Evolutionary conservation across 2,797 vertebrate genomes (phyloP), one percentile per base, ranked within the genome.

Genomic region (Sebastes steindachneri): DNA sequence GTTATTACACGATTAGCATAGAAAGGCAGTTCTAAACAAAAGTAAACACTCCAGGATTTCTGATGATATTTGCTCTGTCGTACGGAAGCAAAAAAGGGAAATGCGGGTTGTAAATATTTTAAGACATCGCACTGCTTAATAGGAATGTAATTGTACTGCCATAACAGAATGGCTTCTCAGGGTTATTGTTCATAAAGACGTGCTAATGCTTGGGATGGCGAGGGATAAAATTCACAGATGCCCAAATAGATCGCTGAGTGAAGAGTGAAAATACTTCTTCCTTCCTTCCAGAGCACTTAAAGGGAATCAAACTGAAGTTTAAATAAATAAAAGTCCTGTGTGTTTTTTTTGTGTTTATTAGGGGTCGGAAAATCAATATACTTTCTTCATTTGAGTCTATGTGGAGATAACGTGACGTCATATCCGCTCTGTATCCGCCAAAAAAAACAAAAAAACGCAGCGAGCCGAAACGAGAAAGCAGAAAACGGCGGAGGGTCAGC

Each of bases 1-100:
- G 17, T 86, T 85, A 82, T 89, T 78, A 77, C 83, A 74, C 67
- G 66, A 91, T 87, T 73, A 89, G 73, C 74, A 85, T 68, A 84
- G 68, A 89, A 84, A 85, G 63, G 41, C 67, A 72, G 75, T 73
- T 68, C 15, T 67, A 68, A 83, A 85, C 60, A 64, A 82, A 84
- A 82, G 72, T 67, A 85, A 88, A 86, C 67, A 79, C 54, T 29
- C 12, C 10, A 23, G 68, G 86, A 87, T 86, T 73, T 77, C 68
- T 60, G 53, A 37, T 67, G 54, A 86, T 78, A 82, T 80, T 73
- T 79, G 60, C 55, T 66, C 37, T 53, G 59, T 83, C 58, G 68
- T 23, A 76, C 55, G 59, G 54, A 73, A 17, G 25, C 63, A 80
- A 78, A 83, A 45, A 80, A 77, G 60, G 65, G 63, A 77, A 84